These are phyloP conservation scores for Cebus imitator DNA, from an alignment of 2,113 vertebrate species.

Conservation along the genomic window DNA sequence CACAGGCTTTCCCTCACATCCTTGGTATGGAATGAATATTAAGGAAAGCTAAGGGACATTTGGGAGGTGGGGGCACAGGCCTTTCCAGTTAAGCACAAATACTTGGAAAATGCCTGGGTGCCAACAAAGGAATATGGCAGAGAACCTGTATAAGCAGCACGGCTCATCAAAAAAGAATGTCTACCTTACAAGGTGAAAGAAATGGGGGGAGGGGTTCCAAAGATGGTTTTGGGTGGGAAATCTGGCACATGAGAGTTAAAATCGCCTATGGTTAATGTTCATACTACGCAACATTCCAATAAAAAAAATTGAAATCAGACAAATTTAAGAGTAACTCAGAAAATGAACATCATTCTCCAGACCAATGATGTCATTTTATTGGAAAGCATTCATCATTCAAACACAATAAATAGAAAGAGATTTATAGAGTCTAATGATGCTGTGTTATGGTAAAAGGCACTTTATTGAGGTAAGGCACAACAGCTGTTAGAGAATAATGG, in stretches of 20 bases:
- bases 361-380: constrained; percentile 81
- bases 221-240: background rate
- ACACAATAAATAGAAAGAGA: constrained; percentile 76
- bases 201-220: background rate
- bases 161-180: background rate
- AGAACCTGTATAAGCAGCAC: background rate
- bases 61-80: background rate
- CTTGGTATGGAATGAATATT: background rate
- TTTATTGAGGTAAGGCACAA: constrained; percentile 76
- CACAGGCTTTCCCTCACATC: rapidly evolving
- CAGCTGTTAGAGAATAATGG: constrained; percentile 80
- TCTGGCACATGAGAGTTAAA: background rate
- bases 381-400: constrained; percentile 81
- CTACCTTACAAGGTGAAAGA: background rate
- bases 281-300: background rate
- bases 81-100: background rate
- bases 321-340: constrained; percentile 61
- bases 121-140: background rate
- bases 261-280: background rate
- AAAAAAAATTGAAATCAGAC: background rate
- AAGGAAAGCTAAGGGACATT: background rate
- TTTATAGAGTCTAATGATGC: constrained; percentile 78
- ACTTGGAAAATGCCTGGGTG: background rate
- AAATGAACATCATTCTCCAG: constrained; percentile 75
- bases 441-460: constrained; percentile 77